These are phyloP conservation scores for Papilio dardanus DNA, from an alignment of 1,140 invertebrate genomes.

Conservation along the genomic window DNA sequence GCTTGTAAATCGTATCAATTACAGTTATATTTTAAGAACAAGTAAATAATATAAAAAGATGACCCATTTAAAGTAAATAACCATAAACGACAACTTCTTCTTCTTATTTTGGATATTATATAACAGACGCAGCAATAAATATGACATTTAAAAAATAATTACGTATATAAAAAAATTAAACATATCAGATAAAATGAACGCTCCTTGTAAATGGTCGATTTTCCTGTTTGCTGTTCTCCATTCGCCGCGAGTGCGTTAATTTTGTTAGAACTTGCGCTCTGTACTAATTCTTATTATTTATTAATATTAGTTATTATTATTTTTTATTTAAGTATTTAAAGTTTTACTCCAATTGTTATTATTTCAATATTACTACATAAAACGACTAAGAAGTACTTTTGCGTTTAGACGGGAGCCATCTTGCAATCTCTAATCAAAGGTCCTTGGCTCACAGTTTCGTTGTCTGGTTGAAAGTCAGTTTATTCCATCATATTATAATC, in stretches of 20 bases:
- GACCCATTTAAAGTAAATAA: neutral
- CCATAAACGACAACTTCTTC: neutral
- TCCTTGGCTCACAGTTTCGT: constrained; percentile 85
- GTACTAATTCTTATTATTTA: constrained; percentile 74
- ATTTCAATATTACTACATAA: constrained; percentile 74
- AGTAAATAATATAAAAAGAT: neutral
- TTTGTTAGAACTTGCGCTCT: constrained; percentile 73
- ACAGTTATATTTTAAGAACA: constrained; percentile 25
- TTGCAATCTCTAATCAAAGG: constrained; percentile 87
- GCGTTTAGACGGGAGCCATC: constrained; percentile 86
- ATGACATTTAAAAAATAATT: constrained; percentile 35
- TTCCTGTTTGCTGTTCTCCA: constrained; percentile 81
- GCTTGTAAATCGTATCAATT: constrained; percentile 33
- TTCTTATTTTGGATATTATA: neutral
- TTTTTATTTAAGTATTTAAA: constrained; percentile 74
- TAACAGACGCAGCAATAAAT: neutral
- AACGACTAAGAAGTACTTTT: constrained; percentile 84
- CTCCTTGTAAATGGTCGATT: constrained; percentile 80
- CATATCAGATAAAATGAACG: constrained; percentile 65
- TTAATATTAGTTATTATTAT: constrained; percentile 80
- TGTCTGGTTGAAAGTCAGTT: constrained; percentile 85
- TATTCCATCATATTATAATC: constrained; percentile 82
- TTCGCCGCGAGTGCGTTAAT: constrained; percentile 78
- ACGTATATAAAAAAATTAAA: constrained; percentile 48
- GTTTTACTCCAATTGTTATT: constrained; percentile 63